Evolutionary conservation across 2,888 invertebrate species (phyloP).

Genomic region (Chironomus riparius): DNA sequence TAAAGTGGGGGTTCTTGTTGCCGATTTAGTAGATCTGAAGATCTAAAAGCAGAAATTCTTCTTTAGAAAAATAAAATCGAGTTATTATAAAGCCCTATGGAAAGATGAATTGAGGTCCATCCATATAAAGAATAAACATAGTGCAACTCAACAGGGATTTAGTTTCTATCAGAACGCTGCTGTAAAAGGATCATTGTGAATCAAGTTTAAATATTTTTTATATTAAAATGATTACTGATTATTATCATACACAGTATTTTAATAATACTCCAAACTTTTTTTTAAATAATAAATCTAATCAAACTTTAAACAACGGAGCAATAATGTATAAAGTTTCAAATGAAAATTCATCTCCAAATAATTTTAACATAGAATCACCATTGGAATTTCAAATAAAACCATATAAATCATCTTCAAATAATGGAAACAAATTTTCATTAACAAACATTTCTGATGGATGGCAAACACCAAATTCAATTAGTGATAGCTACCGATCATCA

Average conservation of each 20-base stretch:
- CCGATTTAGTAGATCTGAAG: too few species aligned
- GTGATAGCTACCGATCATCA: conserved; percentile 1
- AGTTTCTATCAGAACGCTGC: background rate
- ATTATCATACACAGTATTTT: background rate
- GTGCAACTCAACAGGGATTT: background rate
- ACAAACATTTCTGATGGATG: background rate
- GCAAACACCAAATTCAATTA: background rate
- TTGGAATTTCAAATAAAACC: background rate
- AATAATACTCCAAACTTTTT: background rate
- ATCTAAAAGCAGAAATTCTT: too few species aligned
- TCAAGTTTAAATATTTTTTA: background rate
- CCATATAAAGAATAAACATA: background rate
- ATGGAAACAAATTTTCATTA: background rate
- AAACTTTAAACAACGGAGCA: background rate
- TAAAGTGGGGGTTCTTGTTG: too few species aligned
- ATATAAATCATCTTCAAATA: too few species aligned
- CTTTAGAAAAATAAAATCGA: too few species aligned
- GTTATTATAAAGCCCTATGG: too few species aligned
- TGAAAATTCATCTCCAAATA: conserved; percentile 5
- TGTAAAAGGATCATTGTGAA: background rate
- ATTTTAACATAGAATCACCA: background rate
- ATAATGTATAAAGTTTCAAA: background rate
- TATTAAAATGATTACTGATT: background rate
- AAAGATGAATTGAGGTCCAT: too few species aligned
- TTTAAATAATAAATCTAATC: background rate